These are phyloP conservation scores for Apostichopus leukothele DNA, from an alignment of 53 echinoderm and acorn worm species.

Conservation along the genomic window DNA sequence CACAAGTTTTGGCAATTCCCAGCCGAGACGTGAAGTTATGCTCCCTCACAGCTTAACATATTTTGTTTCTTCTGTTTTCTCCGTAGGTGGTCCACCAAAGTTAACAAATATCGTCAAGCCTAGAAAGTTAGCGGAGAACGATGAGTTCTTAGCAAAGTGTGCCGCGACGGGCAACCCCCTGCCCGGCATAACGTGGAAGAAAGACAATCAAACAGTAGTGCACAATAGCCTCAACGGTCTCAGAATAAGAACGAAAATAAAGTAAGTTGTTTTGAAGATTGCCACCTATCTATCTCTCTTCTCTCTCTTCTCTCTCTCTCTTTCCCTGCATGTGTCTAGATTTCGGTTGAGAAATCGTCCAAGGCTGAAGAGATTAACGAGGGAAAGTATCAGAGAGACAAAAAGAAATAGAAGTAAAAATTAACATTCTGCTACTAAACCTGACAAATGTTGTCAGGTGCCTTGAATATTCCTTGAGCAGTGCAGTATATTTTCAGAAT, in stretches of 20 bases:
- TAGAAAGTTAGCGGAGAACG: slow-evolving; percentile 35
- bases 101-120: slow-evolving; percentile 43
- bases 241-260: slow-evolving; percentile 37
- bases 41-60: too few species aligned
- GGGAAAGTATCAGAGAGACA: too few species aligned
- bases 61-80: slow-evolving; percentile 9
- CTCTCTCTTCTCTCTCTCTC: background rate
- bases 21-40: too few species aligned
- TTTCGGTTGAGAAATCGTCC: too few species aligned
- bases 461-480: too few species aligned
- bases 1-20: too few species aligned
- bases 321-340: background rate
- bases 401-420: too few species aligned
- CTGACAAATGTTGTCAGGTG: too few species aligned
- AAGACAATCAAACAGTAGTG: slow-evolving; percentile 21
- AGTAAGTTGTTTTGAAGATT: slow-evolving; percentile 13
- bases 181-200: slow-evolving; percentile 54
- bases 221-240: slow-evolving; percentile 17
- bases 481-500: too few species aligned
- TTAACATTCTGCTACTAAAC: too few species aligned
- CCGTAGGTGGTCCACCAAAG: slow-evolving; percentile 52
- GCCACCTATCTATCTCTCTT: background rate
- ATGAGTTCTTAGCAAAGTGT: slow-evolving; percentile 49
- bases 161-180: slow-evolving; percentile 51
- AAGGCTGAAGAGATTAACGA: too few species aligned